These are phyloP conservation scores for Bombycilla garrulus DNA, from an alignment of 2,113 vertebrate genomes.

Conservation along the genomic window DNA sequence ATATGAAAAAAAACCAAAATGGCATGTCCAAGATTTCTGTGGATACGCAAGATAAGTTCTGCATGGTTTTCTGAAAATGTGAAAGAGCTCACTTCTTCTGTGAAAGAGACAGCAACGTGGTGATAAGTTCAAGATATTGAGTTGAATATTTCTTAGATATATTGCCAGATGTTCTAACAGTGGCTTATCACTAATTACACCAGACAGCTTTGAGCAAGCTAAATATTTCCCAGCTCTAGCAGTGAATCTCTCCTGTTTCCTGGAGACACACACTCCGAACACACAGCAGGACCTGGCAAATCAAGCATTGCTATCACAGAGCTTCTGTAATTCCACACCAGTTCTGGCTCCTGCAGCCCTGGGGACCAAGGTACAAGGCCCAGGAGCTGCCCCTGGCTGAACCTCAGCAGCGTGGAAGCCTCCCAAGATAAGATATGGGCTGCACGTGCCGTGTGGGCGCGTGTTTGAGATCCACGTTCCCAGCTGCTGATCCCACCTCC, in stretches of 20 bases:
- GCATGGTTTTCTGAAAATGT: neutral
- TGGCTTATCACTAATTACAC: neutral
- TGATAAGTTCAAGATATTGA: neutral
- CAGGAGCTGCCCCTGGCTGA: neutral
- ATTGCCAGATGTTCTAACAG: neutral
- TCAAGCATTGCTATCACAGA: fast-evolving
- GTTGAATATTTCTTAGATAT: neutral
- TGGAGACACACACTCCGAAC: neutral
- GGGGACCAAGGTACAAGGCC: conserved; percentile 11
- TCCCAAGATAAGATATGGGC: neutral
- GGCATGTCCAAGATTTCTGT: neutral
- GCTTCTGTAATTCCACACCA: neutral
- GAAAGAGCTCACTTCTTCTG: neutral
- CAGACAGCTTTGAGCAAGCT: neutral
- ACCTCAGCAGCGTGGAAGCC: neutral
- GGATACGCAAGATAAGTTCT: neutral
- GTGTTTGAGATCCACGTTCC: neutral
- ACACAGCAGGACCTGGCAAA: neutral
- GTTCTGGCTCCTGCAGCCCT: neutral
- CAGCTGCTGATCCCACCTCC: neutral
- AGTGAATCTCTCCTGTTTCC: neutral
- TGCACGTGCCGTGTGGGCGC: fast-evolving
- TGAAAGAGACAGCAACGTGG: neutral
- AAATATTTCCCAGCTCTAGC: neutral
- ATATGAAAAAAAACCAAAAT: neutral